Percentiles rank a stretch among this genome's conserved stretches.
Conservation (phyloP, 2,113 vertebrate genomes). For the Meles meles region DNA sequence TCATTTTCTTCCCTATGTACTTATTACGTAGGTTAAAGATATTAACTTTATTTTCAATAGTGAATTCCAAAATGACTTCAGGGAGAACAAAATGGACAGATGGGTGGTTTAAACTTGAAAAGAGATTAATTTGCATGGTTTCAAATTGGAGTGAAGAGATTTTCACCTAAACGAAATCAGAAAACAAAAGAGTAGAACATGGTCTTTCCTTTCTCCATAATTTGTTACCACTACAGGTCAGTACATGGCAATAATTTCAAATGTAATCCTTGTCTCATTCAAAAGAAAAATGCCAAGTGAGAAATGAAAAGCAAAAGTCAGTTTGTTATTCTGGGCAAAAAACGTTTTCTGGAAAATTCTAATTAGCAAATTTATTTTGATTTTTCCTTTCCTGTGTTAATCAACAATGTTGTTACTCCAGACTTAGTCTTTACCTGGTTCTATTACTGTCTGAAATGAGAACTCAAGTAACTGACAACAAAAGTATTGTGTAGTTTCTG, state of each 20-base stretch:
- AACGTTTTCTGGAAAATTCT: neutral
- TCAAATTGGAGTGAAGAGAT: neutral
- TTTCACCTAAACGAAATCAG: neutral
- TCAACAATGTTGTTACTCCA: neutral
- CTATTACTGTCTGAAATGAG: neutral
- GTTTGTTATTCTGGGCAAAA: neutral
- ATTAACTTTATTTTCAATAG: conserved; percentile 13
- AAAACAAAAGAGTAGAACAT: neutral
- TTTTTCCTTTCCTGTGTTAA: neutral
- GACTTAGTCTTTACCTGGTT: neutral
- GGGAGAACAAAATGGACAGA: conserved; percentile 12
- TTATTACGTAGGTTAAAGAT: conserved; percentile 12
- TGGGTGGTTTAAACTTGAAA: conserved; percentile 41
- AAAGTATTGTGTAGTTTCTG: neutral
- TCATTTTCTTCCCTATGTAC: neutral
- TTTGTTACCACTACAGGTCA: neutral
- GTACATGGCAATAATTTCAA: neutral
- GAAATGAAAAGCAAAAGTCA: neutral
- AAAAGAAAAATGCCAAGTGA: neutral
- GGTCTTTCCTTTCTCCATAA: neutral
- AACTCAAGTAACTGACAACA: neutral
- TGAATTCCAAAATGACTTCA: conserved; percentile 17
- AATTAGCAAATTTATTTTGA: neutral
- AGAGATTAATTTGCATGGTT: neutral
- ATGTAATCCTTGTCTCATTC: neutral